Evolutionary conservation across 2,888 invertebrate species (phyloP).

Genomic region (Synergus gifuensis): DNA sequence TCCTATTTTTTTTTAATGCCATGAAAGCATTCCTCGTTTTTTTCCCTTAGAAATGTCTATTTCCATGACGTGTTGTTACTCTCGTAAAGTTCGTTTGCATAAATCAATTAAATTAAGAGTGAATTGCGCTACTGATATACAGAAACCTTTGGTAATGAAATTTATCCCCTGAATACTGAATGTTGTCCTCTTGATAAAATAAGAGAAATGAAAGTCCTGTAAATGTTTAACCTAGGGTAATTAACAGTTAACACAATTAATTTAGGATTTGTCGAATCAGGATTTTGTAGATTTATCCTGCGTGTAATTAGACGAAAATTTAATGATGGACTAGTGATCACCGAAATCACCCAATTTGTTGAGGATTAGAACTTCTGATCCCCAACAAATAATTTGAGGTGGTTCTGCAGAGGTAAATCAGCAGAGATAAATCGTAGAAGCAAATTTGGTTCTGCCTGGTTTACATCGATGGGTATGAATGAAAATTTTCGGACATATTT

Average conservation of each 20-base stretch:
- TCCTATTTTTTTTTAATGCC: not conserved
- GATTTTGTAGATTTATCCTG: conserved; percentile 1
- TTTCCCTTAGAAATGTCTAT: not conserved
- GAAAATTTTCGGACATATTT: not conserved
- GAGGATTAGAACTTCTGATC: not conserved
- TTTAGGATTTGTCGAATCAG: not conserved
- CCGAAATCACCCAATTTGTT: conserved; percentile 2
- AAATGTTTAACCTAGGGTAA: not conserved
- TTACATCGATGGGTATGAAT: not conserved
- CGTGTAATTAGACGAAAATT: not conserved
- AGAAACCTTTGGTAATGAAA: not conserved
- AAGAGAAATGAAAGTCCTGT: not conserved
- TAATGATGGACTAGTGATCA: not conserved
- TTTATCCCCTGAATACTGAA: not conserved
- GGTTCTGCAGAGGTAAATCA: not conserved
- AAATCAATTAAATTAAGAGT: not conserved
- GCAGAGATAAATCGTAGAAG: conserved; percentile 9
- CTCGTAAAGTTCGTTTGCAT: no score
- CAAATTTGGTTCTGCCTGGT: not conserved
- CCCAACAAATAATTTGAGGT: conserved; percentile 12
- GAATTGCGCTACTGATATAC: not conserved
- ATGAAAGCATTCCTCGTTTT: not conserved
- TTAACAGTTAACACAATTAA: not conserved
- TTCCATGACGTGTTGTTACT: not conserved
- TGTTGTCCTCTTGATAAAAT: not conserved